Evolutionary conservation across 1,140 invertebrate species (phyloP), one percentile per base, ranked within the genome.

Genomic region (Drepana arcuata): DNA sequence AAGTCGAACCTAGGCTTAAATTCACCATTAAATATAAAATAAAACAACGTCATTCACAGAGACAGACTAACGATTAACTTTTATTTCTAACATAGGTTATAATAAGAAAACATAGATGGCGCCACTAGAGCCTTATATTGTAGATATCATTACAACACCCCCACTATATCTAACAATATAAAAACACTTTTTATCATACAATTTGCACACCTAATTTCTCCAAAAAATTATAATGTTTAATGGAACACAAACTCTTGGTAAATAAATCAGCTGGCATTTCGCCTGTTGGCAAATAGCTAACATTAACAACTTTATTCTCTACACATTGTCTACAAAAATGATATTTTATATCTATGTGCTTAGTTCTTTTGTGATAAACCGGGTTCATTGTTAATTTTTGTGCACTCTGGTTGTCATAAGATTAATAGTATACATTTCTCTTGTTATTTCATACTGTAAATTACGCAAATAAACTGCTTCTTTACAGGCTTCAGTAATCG

Each of bases 391-490:
- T 33, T 33, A 33, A 33, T 21, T 33, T 33, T 18, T 11, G 7
- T 23, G 31, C 31, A 33, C 31, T 33, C 11, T 33, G 31, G 18
- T 33, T 33, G 14, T 33, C 16, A 21, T 21, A 5, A 21, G 4
- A 21, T 34, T 12, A 34, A 34, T 34, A 25, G 33, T 34, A 10
- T 34, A 34, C 21, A 11, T 25, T 15, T 24, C 25, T 2, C 25
- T 14, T 1, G 33, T 34, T 1, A 34, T 34, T 26, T 34, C 33
- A 25, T 3, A 25, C 25, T 34, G 33, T 34, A 25, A 13, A 14
- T 38, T 32, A 33, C 27, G 33, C 33, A 40, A 24, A 13, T 32
- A 40, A n/a, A 40, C 9, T 14, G 38, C 10, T 31, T 40, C 29
- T 14, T 40, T 30, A 25, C 26, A 23, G 13, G 29, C 16, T 40